Conservation (phyloP, 37 sponge, comb jelly and placozoan genomes). For the Agelas oroides region DNA sequence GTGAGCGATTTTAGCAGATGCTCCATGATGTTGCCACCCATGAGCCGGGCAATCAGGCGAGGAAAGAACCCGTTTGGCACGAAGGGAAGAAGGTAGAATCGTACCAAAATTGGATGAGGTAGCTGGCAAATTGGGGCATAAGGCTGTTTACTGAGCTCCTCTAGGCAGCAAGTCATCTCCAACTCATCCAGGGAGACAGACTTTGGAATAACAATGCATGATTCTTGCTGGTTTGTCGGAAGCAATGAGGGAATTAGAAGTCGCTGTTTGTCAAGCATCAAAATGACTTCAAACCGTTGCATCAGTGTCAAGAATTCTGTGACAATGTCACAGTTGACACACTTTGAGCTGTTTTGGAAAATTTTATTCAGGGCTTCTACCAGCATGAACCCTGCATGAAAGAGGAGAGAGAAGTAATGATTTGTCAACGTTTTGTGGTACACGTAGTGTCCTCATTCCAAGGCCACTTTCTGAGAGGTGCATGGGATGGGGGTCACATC, state of each 20-base stretch:
- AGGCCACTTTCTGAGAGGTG: too few species aligned
- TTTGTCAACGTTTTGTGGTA: not conserved
- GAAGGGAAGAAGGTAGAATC: slow-evolving; percentile 71
- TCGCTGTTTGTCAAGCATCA: slow-evolving; percentile 52
- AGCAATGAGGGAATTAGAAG: slow-evolving; percentile 87
- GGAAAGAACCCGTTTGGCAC: slow-evolving; percentile 87
- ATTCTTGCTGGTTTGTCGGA: slow-evolving; percentile 47
- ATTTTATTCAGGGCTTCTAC: slow-evolving; percentile 36
- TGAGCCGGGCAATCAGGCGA: slow-evolving; percentile 74
- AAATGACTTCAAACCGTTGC: slow-evolving; percentile 86
- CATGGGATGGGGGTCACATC: too few species aligned
- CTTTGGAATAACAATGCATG: slow-evolving; percentile 36
- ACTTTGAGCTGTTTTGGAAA: not conserved
- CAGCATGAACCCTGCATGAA: slow-evolving; percentile 62
- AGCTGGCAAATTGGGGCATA: slow-evolving; percentile 43
- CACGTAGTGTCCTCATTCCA: too few species aligned
- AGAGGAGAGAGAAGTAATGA: too few species aligned
- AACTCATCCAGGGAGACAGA: not conserved
- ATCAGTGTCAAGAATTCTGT: slow-evolving; percentile 59
- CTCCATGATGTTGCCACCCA: slow-evolving; percentile 52
- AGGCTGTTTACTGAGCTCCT: slow-evolving; percentile 7
- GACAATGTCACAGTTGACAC: not conserved
- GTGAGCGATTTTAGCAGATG: slow-evolving; percentile 30
- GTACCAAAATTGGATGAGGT: slow-evolving; percentile 27
- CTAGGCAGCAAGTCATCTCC: not conserved